Conservation (phyloP, 2,888 invertebrate species). For the Xestia ashworthii region DNA sequence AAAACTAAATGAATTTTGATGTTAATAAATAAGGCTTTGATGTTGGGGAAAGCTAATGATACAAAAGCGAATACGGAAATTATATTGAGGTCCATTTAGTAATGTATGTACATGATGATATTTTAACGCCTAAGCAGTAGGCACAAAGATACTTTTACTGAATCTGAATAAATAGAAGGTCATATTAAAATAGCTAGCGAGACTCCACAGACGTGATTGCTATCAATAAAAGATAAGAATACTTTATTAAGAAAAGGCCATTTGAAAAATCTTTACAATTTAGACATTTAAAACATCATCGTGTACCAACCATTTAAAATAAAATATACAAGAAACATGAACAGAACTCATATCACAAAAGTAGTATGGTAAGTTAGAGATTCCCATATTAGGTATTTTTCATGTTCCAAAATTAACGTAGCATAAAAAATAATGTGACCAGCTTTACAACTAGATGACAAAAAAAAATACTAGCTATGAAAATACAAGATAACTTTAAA, state of each 20-base stretch:
- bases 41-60: slow-evolving; percentile 54
- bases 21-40: slow-evolving; percentile 24
- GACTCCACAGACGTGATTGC: not conserved
- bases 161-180: not conserved
- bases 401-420: slow-evolving; percentile 8
- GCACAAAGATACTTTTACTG: not conserved
- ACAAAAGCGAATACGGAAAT: slow-evolving; percentile 64
- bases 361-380: slow-evolving; percentile 1
- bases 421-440: slow-evolving; percentile 10
- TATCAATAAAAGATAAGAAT: not conserved
- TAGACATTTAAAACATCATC: slow-evolving; percentile 28
- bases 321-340: slow-evolving; percentile 10
- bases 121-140: slow-evolving; percentile 21
- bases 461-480: slow-evolving; percentile 49
- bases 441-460: slow-evolving; percentile 45
- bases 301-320: slow-evolving; percentile 16
- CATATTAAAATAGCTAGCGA: not conserved
- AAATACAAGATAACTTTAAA: slow-evolving; percentile 48
- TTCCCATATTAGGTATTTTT: slow-evolving; percentile 10
- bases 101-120: slow-evolving; percentile 29
- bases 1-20: slow-evolving; percentile 24
- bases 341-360: slow-evolving; percentile 10
- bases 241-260: not conserved
- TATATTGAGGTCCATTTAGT: slow-evolving; percentile 35
- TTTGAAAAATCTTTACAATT: not conserved